Evolutionary conservation across 1,140 invertebrate genomes (phyloP).

Genomic region (Plodia interpunctella): DNA sequence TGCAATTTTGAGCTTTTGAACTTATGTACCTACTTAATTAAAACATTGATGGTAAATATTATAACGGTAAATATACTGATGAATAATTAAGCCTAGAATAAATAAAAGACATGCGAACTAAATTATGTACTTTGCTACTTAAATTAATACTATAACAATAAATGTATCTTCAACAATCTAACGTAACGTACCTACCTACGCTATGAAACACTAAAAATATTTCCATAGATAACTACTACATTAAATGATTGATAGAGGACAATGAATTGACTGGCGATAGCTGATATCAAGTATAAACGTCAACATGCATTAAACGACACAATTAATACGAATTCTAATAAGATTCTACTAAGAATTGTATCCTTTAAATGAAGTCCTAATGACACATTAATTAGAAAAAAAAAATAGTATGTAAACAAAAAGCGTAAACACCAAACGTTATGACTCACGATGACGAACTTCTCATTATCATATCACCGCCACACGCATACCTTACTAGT

Average conservation of each 20-base stretch:
- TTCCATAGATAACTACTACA: background rate
- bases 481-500: constrained; percentile 47
- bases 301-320: constrained; percentile 11
- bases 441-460: constrained; percentile 73
- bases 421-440: constrained; percentile 64
- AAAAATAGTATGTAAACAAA: constrained; percentile 58
- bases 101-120: too few relatives aligned
- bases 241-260: background rate
- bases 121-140: too few relatives aligned
- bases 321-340: background rate
- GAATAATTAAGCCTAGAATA: too few relatives aligned
- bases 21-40: too few relatives aligned
- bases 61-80: too few relatives aligned
- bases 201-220: too few relatives aligned
- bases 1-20: too few relatives aligned
- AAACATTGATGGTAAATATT: too few relatives aligned
- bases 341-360: background rate
- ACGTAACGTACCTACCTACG: too few relatives aligned
- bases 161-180: too few relatives aligned
- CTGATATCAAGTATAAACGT: constrained; percentile 5
- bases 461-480: constrained; percentile 71
- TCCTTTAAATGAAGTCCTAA: background rate
- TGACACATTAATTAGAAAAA: background rate
- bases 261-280: background rate
- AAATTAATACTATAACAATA: too few relatives aligned